These are phyloP conservation scores for Allygus modestus DNA, from an alignment of 2,888 invertebrate genomes.

Conservation along the genomic window DNA sequence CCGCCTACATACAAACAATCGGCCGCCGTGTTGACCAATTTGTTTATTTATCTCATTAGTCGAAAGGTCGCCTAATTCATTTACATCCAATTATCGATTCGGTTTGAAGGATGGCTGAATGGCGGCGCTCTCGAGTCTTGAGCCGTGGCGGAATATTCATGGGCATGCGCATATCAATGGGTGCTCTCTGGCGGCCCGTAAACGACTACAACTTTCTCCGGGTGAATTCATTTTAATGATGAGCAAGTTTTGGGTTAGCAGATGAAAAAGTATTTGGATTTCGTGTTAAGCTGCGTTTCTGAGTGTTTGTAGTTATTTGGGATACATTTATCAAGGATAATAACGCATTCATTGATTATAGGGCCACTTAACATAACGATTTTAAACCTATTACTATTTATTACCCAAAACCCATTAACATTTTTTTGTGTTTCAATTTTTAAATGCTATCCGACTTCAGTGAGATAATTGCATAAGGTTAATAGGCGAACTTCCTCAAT, in stretches of 20 bases:
- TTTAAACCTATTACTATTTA: no score
- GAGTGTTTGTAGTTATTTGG: no score
- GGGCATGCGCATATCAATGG: neutral
- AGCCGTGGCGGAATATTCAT: conserved; percentile 38
- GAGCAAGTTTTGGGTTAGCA: neutral
- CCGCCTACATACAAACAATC: conserved; percentile 18
- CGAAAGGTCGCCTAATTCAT: conserved; percentile 58
- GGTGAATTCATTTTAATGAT: neutral
- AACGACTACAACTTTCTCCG: neutral
- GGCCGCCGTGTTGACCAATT: conserved; percentile 46
- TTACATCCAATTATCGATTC: conserved; percentile 57
- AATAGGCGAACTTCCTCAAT: no score
- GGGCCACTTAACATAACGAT: no score
- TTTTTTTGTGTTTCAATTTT: no score
- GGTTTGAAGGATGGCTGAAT: conserved; percentile 48
- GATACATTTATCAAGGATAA: no score
- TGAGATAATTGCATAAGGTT: no score
- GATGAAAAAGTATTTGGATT: no score
- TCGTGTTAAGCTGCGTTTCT: no score
- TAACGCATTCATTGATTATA: no score
- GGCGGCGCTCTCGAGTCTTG: neutral
- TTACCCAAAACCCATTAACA: no score
- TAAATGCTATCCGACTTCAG: no score
- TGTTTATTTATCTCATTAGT: conserved; percentile 59
- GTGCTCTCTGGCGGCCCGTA: neutral